Percentiles rank a stretch among this genome's conserved stretches.
phyloP scores from a whole-genome alignment of 2,113 vertebrate genomes.

The Bubo blakistoni region DNA sequence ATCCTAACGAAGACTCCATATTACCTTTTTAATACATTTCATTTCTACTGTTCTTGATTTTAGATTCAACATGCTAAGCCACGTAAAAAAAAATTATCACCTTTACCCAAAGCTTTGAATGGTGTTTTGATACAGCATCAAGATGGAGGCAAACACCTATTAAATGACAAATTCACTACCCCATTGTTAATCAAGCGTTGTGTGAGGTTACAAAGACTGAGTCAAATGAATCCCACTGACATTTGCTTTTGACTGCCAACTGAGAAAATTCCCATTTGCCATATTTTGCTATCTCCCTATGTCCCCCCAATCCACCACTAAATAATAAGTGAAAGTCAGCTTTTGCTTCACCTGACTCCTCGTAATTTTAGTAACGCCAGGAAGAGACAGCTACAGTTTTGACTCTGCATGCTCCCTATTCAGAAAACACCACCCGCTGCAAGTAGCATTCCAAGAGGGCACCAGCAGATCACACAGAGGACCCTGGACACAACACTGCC shows the following conservation, averaged over 20 bases:
- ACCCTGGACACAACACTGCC: accelerated
- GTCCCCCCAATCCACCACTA: not conserved
- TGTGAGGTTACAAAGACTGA: not conserved
- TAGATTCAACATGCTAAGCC: not conserved
- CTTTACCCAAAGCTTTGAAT: not conserved
- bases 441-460: not conserved
- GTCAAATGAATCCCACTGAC: not conserved
- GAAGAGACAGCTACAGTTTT: not conserved
- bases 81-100: not conserved
- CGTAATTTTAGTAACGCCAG: not conserved
- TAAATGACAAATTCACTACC: not conserved
- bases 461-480: not conserved
- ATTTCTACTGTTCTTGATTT: not conserved
- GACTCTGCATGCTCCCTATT: accelerated
- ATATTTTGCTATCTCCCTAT: not conserved
- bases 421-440: accelerated
- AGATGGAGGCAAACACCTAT: not conserved
- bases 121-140: not conserved
- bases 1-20: not conserved
- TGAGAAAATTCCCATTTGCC: not conserved
- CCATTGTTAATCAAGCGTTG: not conserved
- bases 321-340: not conserved
- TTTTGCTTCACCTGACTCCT: not conserved
- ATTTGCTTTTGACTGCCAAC: not conserved
- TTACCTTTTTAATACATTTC: not conserved